A percentile compares a stretch with the other conserved stretches of the same genome.
These are phyloP conservation scores for Leptinotarsa undecemlineata DNA, from an alignment of 1,140 invertebrate species.

Conservation along the genomic window DNA sequence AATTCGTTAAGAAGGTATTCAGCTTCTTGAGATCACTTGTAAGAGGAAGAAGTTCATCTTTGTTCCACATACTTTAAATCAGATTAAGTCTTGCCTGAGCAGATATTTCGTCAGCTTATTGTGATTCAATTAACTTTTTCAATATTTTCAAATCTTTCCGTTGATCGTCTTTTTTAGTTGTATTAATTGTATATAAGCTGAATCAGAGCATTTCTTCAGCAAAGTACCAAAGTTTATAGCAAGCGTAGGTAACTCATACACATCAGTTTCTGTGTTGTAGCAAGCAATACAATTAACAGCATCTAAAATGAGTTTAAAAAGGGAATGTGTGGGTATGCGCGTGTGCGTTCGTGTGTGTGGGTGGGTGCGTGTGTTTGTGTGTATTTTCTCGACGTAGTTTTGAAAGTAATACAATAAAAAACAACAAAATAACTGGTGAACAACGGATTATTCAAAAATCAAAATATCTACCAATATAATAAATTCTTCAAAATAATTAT, in stretches of 20 bases:
- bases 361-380: no score
- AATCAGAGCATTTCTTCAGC: constrained; percentile 28
- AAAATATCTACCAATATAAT: no score
- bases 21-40: constrained; percentile 30
- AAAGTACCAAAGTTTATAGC: constrained; percentile 26
- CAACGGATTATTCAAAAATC: no score
- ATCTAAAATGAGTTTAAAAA: constrained; percentile 18
- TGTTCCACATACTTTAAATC: constrained; percentile 40
- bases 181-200: constrained; percentile 18
- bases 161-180: constrained; percentile 11
- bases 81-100: constrained; percentile 39
- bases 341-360: no score
- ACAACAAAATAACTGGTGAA: no score
- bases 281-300: constrained; percentile 21
- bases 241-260: constrained; percentile 18
- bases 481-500: no score
- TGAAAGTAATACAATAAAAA: no score
- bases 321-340: no score
- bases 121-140: constrained; percentile 25
- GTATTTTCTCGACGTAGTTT: no score
- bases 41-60: constrained; percentile 38
- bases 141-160: constrained; percentile 17
- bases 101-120: constrained; percentile 41
- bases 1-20: constrained; percentile 24
- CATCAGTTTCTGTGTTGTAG: constrained; percentile 15